These are phyloP conservation scores for Ciconia nigra DNA, from an alignment of 2,797 vertebrate genomes.

Conservation along the genomic window DNA sequence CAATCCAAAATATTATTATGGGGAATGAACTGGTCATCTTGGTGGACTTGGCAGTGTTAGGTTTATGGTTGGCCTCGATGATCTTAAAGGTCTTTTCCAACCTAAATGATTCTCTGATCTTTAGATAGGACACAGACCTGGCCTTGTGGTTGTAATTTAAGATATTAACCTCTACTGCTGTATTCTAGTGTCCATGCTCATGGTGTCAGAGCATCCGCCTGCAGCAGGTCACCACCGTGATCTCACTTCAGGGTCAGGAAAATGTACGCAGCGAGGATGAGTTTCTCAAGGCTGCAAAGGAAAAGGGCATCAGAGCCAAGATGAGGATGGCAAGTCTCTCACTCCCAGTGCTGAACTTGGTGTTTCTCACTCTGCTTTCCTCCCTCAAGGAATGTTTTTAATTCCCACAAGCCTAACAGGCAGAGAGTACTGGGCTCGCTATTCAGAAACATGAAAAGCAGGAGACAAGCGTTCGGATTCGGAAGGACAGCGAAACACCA, in stretches of 20 bases:
- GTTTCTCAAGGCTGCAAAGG: neutral
- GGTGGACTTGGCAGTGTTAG: too few relatives aligned
- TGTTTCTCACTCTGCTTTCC: neutral
- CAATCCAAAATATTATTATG: neutral
- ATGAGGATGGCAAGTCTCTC: rapidly evolving
- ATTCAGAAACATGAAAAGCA: neutral
- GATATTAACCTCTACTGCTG: neutral
- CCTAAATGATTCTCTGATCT: neutral
- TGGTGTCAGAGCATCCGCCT: neutral
- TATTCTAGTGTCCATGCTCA: rapidly evolving
- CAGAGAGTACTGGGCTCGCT: neutral
- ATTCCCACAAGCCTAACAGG: neutral
- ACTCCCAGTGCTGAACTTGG: rapidly evolving
- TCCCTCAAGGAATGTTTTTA: neutral
- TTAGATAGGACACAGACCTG: rapidly evolving
- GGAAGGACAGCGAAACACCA: neutral
- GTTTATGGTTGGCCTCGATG: too few relatives aligned
- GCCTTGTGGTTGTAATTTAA: neutral
- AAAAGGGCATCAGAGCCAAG: neutral
- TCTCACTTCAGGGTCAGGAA: neutral
- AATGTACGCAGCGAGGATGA: rapidly evolving
- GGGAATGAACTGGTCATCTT: neutral
- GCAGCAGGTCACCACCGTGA: neutral
- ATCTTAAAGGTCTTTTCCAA: too few relatives aligned
- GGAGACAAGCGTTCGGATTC: neutral